phyloP scores from a whole-genome alignment of 2,113 vertebrate species.

The Halcyon senegalensis region DNA sequence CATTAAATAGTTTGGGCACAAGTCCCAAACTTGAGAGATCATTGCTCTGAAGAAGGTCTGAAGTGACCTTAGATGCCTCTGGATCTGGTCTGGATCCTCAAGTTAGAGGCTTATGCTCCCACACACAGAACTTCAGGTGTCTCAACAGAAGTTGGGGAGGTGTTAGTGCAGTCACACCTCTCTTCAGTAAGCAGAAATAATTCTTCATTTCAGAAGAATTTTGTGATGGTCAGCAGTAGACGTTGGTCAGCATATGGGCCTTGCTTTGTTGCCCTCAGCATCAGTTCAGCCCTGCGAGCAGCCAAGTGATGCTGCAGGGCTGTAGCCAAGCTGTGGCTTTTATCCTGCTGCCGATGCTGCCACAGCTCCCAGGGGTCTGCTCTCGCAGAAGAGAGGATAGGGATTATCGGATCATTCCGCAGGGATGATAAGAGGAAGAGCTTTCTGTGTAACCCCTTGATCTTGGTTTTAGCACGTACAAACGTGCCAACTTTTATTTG shows the following conservation, averaged over 20 bases:
- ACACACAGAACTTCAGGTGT: background rate
- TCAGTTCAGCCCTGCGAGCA: background rate
- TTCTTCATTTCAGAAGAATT: background rate
- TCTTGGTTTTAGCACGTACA: background rate
- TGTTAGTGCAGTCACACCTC: background rate
- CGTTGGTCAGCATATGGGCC: fast-evolving
- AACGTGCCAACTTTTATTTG: background rate
- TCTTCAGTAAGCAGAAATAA: background rate
- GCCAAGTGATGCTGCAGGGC: background rate
- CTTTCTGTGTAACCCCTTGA: background rate
- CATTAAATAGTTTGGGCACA: background rate
- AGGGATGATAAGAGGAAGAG: background rate
- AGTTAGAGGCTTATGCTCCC: fast-evolving
- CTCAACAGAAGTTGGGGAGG: background rate
- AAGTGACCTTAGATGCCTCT: background rate
- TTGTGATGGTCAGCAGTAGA: background rate
- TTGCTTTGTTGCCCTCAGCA: background rate
- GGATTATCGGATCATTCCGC: background rate
- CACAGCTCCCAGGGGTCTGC: background rate
- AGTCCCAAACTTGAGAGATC: background rate
- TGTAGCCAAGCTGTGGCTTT: background rate
- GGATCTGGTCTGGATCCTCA: background rate
- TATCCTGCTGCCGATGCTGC: background rate
- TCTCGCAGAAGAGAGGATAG: background rate
- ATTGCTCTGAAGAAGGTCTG: background rate